Evolutionary conservation across 1,140 invertebrate species (phyloP).

Genomic region (Tribolium castaneum): DNA sequence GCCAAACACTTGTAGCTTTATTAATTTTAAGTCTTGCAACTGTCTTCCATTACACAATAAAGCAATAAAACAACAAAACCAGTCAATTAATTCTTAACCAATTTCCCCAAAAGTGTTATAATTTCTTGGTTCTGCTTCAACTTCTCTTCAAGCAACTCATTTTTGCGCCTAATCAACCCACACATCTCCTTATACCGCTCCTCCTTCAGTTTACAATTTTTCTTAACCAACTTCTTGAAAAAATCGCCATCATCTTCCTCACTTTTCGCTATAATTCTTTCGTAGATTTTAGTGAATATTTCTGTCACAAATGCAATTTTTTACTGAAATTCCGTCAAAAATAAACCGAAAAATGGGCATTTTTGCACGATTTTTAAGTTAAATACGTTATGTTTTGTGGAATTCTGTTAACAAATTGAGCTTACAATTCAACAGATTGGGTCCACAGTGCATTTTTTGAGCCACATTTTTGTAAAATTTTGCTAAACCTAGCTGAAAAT

Average conservation of each 20-base stretch:
- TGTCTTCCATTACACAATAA: background rate
- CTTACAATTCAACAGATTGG: too few relatives aligned
- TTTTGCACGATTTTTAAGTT: too few relatives aligned
- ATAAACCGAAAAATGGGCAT: too few relatives aligned
- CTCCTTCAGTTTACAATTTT: background rate
- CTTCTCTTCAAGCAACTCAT: background rate
- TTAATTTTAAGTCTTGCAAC: background rate
- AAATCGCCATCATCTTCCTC: background rate
- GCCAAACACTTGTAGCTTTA: background rate
- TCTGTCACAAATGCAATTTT: too few relatives aligned
- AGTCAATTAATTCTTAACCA: background rate
- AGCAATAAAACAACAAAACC: background rate
- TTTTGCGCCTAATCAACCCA: background rate
- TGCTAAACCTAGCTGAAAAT: too few relatives aligned
- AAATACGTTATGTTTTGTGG: too few relatives aligned
- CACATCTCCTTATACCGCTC: background rate
- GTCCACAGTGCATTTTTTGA: too few relatives aligned
- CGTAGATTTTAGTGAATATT: too few relatives aligned
- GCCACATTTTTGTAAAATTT: too few relatives aligned
- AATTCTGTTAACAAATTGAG: too few relatives aligned
- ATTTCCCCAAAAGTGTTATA: background rate
- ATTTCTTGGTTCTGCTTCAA: background rate
- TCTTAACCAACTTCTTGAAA: background rate
- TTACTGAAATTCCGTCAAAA: too few relatives aligned
- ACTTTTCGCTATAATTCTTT: too few relatives aligned